Evolutionary conservation across 2,797 vertebrate species (phyloP).

Genomic region (Melanotaenia boesemani): DNA sequence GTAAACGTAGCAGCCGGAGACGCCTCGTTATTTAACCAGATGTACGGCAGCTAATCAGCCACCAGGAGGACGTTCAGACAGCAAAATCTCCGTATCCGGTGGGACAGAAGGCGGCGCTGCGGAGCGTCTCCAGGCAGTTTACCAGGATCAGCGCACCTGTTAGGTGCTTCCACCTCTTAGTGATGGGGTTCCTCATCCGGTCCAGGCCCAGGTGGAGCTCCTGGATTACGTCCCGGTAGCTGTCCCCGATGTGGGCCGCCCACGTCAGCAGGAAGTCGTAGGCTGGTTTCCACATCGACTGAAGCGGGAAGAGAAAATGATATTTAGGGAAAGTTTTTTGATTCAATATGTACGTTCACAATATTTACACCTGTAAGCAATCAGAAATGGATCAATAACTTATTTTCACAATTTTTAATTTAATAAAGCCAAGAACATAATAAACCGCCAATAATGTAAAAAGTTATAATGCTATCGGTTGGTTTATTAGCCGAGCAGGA

Average conservation of each 20-base stretch:
- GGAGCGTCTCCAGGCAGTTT: constrained; percentile 91
- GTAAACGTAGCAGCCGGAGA: too few species aligned
- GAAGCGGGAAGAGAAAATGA: background rate
- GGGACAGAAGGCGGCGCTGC: constrained; percentile 91
- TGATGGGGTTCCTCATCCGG: constrained; percentile 97
- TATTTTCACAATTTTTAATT: too few species aligned
- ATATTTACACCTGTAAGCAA: too few species aligned
- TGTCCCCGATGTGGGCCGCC: constrained; percentile 95
- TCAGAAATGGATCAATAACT: too few species aligned
- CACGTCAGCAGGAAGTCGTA: constrained; percentile 97
- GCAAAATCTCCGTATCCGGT: constrained; percentile 89
- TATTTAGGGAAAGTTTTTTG: too few species aligned
- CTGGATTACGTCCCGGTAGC: constrained; percentile 96
- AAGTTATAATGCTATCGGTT: too few species aligned
- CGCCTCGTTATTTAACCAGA: too few species aligned
- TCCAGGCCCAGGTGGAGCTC: constrained; percentile 95
- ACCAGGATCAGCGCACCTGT: constrained; percentile 94
- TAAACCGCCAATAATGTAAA: too few species aligned
- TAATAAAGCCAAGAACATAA: too few species aligned
- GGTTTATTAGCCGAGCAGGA: too few species aligned
- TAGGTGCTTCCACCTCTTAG: constrained; percentile 96
- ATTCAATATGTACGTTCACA: too few species aligned
- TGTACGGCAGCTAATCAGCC: too few species aligned
- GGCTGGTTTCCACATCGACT: constrained; percentile 99
- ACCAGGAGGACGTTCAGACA: constrained; percentile 80